Percentiles rank a stretch among this genome's conserved stretches.
Evolutionary conservation across 1,140 invertebrate genomes (phyloP).

Genomic region (Acromyrmex echinatior): DNA sequence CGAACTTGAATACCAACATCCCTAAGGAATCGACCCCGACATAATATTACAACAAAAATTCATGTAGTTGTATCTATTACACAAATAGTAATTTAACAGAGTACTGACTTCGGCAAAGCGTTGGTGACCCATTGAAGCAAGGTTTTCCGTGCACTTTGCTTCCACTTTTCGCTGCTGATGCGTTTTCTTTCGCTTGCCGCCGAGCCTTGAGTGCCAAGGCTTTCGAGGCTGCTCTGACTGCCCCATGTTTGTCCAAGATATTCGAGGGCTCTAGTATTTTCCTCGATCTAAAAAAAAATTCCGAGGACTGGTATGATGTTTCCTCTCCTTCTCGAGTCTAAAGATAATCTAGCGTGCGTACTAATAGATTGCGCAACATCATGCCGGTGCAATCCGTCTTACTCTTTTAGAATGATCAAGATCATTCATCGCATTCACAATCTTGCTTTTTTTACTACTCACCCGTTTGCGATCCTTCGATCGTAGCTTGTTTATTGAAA

Average conservation of each 20-base stretch:
- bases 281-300: constrained; percentile 93
- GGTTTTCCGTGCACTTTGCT: constrained; percentile 96
- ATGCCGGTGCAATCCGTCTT: constrained; percentile 64
- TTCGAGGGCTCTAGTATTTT: constrained; percentile 96
- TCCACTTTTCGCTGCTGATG: constrained; percentile 90
- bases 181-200: constrained; percentile 86
- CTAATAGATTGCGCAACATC: constrained; percentile 62
- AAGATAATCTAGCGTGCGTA: constrained; percentile 70
- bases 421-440: constrained; percentile 44
- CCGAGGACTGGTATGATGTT: not conserved
- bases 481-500: constrained; percentile 87
- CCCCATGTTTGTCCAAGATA: constrained; percentile 94
- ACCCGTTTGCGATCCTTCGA: constrained; percentile 86
- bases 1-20: constrained; percentile 95
- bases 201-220: constrained; percentile 86
- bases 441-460: constrained; percentile 78
- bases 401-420: constrained; percentile 4
- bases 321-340: not conserved
- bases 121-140: constrained; percentile 98
- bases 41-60: not conserved
- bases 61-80: not conserved
- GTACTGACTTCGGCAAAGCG: constrained; percentile 94
- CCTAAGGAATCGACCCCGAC: constrained; percentile 86
- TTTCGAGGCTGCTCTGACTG: constrained; percentile 93
- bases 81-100: constrained; percentile 27